Evolutionary conservation across 2,888 invertebrate species (phyloP), one percentile per base, ranked within the genome.

Genomic region (Criorhina ranunculi): DNA sequence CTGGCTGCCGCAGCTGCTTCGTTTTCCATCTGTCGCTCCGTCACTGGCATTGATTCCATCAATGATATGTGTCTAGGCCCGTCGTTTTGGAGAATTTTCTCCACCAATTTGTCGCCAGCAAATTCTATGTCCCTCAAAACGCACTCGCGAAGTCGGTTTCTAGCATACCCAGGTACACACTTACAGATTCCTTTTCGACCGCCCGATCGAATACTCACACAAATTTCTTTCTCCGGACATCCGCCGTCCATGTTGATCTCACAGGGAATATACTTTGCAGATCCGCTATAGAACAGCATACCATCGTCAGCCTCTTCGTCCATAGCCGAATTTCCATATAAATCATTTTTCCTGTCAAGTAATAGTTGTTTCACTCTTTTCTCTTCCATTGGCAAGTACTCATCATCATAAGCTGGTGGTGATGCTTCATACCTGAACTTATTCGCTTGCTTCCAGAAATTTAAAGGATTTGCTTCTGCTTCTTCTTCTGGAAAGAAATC

Each of bases 191-290:
- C 96, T 87, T 94, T 94, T 44, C 94, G 92, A 1, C 94, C 92
- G 89, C 95, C 94, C 0, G 91, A 88, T 67, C 90, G 91, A 9
- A 93, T 90, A 37, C 91, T 92, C 2, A 95, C 91, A 89, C 97
- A 97, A 87, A 95, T 93, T 89, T 96, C 95, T 90, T 96, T 95
- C 24, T 92, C 92, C 0, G 93, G 93, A 88, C 97, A 97, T 60
- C 75, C 80, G 29, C 73, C 73, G n/a, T 88, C 87, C 8, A 80
- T 33, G 33, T 86, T 87, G 19, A 94, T 92, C 90, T 94, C 93
- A 91, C 96, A 96, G 3, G 93, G 91, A 9, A 93, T 91, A 5
- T 88, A 89, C 86, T 93, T 93, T 57, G 93, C 86, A 83, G 88
- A 86, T 3, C 88, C 92, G 15, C 69, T 73, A 88, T 92, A 93